These are phyloP conservation scores for Montifringilla adamsi DNA, from an alignment of 2,113 vertebrate genomes.

Conservation along the genomic window DNA sequence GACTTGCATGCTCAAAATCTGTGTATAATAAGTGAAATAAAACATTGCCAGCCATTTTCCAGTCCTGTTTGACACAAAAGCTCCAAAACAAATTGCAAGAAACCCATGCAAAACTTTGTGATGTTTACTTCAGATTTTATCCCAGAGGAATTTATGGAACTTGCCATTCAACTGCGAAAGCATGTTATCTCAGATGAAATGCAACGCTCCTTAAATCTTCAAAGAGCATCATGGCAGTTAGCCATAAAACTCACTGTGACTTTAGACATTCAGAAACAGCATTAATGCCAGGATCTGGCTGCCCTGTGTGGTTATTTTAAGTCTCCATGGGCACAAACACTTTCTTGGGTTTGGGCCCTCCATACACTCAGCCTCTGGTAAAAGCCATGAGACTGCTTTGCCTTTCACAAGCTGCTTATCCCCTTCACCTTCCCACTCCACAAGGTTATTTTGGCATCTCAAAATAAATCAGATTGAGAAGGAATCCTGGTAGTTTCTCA, in stretches of 20 bases:
- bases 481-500: not conserved
- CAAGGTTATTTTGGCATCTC: not conserved
- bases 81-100: slow-evolving; percentile 34
- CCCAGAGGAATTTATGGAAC: slow-evolving; percentile 42
- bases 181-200: slow-evolving; percentile 16
- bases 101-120: slow-evolving; percentile 39
- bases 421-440: not conserved
- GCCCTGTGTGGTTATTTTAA: not conserved
- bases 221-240: not conserved
- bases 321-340: not conserved
- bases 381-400: not conserved
- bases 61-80: not conserved
- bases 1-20: not conserved
- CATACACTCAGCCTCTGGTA: not conserved
- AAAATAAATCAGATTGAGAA: not conserved
- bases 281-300: not conserved
- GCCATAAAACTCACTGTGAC: slow-evolving; percentile 11
- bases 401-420: not conserved
- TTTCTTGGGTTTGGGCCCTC: not conserved
- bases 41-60: slow-evolving; percentile 30
- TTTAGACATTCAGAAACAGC: slow-evolving; percentile 5
- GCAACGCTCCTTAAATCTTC: not conserved
- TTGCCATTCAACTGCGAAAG: not conserved
- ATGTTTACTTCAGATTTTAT: slow-evolving; percentile 59
- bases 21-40: slow-evolving; percentile 12